Percentiles rank a stretch among this genome's conserved stretches.
Evolutionary conservation across 1,140 invertebrate species (phyloP).

Genomic region (Stenopsyche tienmushanensis): DNA sequence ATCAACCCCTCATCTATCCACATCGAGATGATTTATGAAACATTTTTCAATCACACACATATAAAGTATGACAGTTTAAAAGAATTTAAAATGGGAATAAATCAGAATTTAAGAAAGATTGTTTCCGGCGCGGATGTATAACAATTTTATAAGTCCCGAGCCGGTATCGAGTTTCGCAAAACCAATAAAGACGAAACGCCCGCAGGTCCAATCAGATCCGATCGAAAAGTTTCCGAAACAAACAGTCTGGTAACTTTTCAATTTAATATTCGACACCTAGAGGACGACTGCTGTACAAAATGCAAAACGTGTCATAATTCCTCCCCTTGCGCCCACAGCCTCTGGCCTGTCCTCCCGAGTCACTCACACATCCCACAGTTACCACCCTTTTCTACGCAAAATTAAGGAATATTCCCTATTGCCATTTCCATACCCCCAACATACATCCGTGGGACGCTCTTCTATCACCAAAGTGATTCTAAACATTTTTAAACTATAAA

Average conservation of each 20-base stretch:
- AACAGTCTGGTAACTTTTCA: constrained; percentile 32
- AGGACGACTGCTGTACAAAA: constrained; percentile 26
- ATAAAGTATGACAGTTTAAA: too few species aligned
- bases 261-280: constrained; percentile 31
- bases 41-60: too few species aligned
- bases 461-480: too few species aligned
- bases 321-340: too few species aligned
- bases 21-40: too few species aligned
- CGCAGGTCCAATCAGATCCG: constrained; percentile 23
- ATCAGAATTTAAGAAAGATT: too few species aligned
- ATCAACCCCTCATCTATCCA: too few species aligned
- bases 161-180: too few species aligned
- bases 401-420: constrained; percentile 36
- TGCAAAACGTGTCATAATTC: constrained; percentile 35
- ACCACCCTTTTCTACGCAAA: constrained; percentile 4
- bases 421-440: constrained; percentile 20
- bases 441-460: background rate
- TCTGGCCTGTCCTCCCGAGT: background rate
- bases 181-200: constrained; percentile 3
- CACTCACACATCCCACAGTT: constrained; percentile 10
- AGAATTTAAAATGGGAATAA: too few species aligned
- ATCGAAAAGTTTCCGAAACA: constrained; percentile 26
- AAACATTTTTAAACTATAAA: too few species aligned
- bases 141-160: too few species aligned
- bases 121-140: too few species aligned